Conservation (phyloP, 2,888 invertebrate genomes). For the Drosophila austrosaltans region DNA sequence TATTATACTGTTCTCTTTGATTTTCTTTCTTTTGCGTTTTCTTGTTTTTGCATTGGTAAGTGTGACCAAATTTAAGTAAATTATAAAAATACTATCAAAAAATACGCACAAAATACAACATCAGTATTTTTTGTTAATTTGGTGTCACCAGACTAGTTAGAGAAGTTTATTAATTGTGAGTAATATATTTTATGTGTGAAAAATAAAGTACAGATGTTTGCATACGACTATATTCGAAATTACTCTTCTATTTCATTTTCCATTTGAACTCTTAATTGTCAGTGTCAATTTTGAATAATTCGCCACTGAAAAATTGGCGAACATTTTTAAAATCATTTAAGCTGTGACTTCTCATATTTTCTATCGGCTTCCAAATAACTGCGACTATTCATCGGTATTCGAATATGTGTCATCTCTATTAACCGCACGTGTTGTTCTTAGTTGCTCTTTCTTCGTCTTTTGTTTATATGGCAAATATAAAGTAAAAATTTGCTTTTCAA, state of each 20-base stretch:
- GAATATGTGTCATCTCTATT: neutral
- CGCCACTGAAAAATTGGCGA: too few relatives aligned
- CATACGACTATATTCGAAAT: too few relatives aligned
- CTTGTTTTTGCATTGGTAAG: slow-evolving; percentile 23
- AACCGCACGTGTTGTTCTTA: slow-evolving; percentile 56
- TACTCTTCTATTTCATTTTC: too few relatives aligned
- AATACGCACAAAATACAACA: neutral
- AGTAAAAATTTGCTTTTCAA: slow-evolving; percentile 46
- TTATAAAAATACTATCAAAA: neutral
- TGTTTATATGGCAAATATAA: slow-evolving; percentile 58
- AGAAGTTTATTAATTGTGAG: neutral
- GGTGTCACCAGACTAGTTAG: neutral
- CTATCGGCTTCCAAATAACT: neutral
- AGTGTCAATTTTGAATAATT: too few relatives aligned
- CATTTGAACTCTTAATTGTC: too few relatives aligned
- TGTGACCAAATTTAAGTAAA: neutral
- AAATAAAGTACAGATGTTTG: neutral
- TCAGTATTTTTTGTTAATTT: neutral
- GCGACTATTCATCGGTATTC: neutral
- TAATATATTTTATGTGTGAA: too few relatives aligned
- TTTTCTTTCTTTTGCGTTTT: slow-evolving; percentile 35
- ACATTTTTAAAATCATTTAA: too few relatives aligned
- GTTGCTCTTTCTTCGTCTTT: slow-evolving; percentile 19
- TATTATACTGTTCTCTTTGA: slow-evolving; percentile 6
- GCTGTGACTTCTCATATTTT: neutral